Conservation (phyloP, 1,140 invertebrate species). For the Pollicipes pollicipes region DNA sequence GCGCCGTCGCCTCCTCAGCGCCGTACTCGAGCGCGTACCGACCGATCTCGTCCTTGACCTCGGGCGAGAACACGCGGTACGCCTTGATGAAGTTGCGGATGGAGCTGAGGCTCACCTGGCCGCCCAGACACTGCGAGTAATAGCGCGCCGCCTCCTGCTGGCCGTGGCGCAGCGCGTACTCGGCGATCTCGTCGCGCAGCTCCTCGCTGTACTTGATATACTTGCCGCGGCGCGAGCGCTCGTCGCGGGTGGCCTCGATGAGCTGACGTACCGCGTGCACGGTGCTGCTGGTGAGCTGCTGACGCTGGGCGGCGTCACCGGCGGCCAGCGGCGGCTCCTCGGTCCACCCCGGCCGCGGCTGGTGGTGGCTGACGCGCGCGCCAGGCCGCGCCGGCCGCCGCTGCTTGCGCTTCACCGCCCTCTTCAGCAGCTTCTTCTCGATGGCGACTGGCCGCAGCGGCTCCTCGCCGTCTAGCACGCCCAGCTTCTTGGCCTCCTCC, state of each 20-base stretch:
- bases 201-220: constrained; percentile 26
- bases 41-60: constrained; percentile 25
- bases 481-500: constrained; percentile 21
- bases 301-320: constrained; percentile 15
- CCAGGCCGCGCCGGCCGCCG: no score
- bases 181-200: constrained; percentile 25
- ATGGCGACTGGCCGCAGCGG: constrained; percentile 13
- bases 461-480: constrained; percentile 21
- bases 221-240: constrained; percentile 23
- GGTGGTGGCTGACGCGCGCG: no score
- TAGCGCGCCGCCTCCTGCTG: constrained; percentile 17
- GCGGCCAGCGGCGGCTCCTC: not conserved
- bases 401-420: no score
- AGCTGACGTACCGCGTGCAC: constrained; percentile 24
- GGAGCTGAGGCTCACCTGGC: constrained; percentile 25
- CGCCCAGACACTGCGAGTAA: constrained; percentile 21
- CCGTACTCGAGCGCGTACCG: constrained; percentile 23
- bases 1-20: constrained; percentile 20
- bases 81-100: constrained; percentile 26
- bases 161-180: constrained; percentile 20
- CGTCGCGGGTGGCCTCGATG: constrained; percentile 24
- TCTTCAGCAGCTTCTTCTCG: constrained; percentile 14
- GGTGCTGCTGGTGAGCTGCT: constrained; percentile 18
- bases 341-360: not conserved
- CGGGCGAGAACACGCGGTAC: constrained; percentile 22